These are phyloP conservation scores for Danio aesculapii DNA, from an alignment of 2,797 vertebrate species.

Conservation along the genomic window DNA sequence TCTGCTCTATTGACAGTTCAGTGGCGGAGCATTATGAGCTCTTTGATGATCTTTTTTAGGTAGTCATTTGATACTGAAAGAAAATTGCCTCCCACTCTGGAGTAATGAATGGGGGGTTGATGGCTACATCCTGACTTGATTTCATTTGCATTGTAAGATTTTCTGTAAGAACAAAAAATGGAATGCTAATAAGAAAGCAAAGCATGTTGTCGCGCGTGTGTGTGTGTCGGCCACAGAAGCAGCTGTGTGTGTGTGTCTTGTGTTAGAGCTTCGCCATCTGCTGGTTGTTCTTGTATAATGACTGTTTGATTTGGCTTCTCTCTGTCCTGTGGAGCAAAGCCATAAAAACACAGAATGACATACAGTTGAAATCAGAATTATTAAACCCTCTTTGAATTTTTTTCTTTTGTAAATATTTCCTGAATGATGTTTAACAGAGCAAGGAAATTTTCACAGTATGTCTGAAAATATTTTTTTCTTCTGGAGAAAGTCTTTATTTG, in stretches of 20 bases:
- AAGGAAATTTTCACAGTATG: no score
- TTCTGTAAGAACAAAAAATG: slow-evolving; percentile 36
- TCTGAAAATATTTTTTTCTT: no score
- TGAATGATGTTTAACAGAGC: no score
- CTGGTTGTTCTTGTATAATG: slow-evolving; percentile 24
- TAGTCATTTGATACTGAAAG: slow-evolving; percentile 48
- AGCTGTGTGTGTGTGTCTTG: slow-evolving; percentile 7
- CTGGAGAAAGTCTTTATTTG: no score
- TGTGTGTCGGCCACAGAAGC: background rate
- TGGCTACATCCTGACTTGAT: slow-evolving; percentile 54
- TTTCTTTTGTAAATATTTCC: no score
- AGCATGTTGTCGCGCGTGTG: slow-evolving; percentile 13
- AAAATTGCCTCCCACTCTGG: slow-evolving; percentile 25
- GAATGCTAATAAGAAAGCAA: slow-evolving; percentile 42
- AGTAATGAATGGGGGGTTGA: slow-evolving; percentile 42
- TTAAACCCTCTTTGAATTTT: no score
- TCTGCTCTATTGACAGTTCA: slow-evolving; percentile 37
- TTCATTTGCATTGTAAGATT: slow-evolving; percentile 48
- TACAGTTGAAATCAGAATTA: no score
- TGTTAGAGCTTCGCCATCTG: slow-evolving; percentile 50
- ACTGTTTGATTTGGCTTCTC: background rate
- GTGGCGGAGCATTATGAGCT: slow-evolving; percentile 11
- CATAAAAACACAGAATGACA: background rate
- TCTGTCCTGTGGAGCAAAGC: background rate
- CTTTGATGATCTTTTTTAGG: slow-evolving; percentile 47